phyloP scores from a whole-genome alignment of 2,888 invertebrate genomes.

The Torymus tubicola region DNA sequence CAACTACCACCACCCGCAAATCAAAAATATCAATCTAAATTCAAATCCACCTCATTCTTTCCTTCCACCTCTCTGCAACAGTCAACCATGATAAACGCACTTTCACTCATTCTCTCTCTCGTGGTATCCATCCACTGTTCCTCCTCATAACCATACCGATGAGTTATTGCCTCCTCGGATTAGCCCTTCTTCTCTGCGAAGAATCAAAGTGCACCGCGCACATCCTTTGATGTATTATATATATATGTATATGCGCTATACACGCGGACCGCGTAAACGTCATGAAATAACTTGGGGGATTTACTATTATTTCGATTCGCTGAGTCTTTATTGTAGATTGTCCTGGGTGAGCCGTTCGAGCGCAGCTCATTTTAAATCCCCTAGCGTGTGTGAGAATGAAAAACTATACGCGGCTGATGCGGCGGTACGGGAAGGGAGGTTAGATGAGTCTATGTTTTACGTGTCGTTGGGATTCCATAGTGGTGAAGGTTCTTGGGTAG shows the following conservation, averaged over 20 bases:
- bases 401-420: too few species aligned
- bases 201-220: background rate
- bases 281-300: conserved; percentile 41
- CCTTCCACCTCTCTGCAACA: too few species aligned
- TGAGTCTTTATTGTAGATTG: conserved; percentile 33
- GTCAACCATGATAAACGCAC: conserved; percentile 27
- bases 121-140: background rate
- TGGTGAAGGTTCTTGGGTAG: too few species aligned
- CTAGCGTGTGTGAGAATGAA: too few species aligned
- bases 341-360: background rate
- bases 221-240: conserved; percentile 52
- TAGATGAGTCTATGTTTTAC: too few species aligned
- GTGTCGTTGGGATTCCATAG: too few species aligned
- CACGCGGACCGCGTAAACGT: background rate
- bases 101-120: conserved; percentile 42
- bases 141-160: conserved; percentile 1
- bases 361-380: too few species aligned
- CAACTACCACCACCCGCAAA: too few species aligned
- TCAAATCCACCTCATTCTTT: too few species aligned
- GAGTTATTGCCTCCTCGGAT: background rate
- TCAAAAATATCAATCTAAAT: too few species aligned
- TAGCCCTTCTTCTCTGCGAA: conserved; percentile 2
- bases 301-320: conserved; percentile 46
- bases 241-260: background rate
- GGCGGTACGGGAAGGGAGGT: too few species aligned